Conservation (phyloP, 1,140 invertebrate genomes). For the Harlomillsia oculata region DNA sequence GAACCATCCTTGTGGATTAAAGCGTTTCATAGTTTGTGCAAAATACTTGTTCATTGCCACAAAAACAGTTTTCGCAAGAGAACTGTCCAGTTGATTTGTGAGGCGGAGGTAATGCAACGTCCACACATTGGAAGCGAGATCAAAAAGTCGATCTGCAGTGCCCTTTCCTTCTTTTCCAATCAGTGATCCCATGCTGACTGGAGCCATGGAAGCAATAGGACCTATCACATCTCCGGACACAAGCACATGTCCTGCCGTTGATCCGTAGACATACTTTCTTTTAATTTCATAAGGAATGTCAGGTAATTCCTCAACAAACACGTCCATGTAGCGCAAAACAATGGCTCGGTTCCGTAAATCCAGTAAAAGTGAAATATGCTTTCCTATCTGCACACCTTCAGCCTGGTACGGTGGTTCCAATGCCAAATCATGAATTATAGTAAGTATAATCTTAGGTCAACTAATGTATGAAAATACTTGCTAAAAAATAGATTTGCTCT, state of each 20-base stretch:
- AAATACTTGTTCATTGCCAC: constrained; percentile 44
- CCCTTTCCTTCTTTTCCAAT: constrained; percentile 39
- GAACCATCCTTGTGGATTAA: constrained; percentile 41
- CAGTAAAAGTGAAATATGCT: constrained; percentile 51
- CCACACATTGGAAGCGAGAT: constrained; percentile 51
- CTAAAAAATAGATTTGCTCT: constrained; percentile 17
- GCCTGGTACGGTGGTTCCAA: constrained; percentile 38
- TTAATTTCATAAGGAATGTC: constrained; percentile 48
- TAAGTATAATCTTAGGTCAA: not conserved
- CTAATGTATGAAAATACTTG: not conserved
- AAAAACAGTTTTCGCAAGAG: constrained; percentile 39
- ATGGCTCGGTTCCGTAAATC: constrained; percentile 50
- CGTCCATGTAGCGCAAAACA: constrained; percentile 48
- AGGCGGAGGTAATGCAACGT: constrained; percentile 50
- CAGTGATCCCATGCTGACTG: constrained; percentile 35
- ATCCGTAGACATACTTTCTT: constrained; percentile 49
- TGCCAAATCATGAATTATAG: not conserved
- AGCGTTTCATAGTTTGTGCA: constrained; percentile 42
- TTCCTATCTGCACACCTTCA: constrained; percentile 50
- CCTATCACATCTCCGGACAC: constrained; percentile 52
- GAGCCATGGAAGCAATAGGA: constrained; percentile 39
- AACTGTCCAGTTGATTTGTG: constrained; percentile 47
- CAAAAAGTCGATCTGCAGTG: constrained; percentile 49
- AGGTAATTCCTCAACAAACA: constrained; percentile 50
- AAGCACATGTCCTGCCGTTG: constrained; percentile 40